Conservation (phyloP, 2,888 invertebrate species). For the Zaprionus bogoriensis region DNA sequence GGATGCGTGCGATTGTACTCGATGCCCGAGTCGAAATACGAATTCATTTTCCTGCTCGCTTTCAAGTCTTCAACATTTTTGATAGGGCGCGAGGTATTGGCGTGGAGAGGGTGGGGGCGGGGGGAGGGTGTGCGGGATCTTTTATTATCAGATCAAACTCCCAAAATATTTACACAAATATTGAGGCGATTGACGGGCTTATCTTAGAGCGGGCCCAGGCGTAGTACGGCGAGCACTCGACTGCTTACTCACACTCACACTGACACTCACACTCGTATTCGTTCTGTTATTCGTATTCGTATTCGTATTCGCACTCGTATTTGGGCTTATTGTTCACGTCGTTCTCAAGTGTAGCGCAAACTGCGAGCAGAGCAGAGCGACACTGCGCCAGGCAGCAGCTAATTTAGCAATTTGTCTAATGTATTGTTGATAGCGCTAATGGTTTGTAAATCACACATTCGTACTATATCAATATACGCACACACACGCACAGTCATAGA, state of each 20-base stretch:
- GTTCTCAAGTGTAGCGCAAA: constrained; percentile 28
- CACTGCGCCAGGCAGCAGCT: constrained; percentile 64
- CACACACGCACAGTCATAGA: constrained; percentile 10
- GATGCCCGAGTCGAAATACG: constrained; percentile 65
- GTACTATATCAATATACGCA: constrained; percentile 23
- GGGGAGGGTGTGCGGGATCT: neutral
- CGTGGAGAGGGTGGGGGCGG: neutral
- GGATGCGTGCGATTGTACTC: constrained; percentile 52
- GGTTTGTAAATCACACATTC: constrained; percentile 72
- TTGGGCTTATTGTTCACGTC: constrained; percentile 17
- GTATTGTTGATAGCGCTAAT: constrained; percentile 73
- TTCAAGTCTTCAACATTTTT: constrained; percentile 48
- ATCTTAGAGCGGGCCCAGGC: constrained; percentile 18
- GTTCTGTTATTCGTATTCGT: neutral
- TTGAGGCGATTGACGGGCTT: constrained; percentile 39
- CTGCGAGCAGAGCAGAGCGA: constrained; percentile 32
- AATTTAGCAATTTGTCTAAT: constrained; percentile 78
- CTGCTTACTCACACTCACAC: neutral
- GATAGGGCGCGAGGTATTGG: neutral
- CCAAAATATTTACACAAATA: constrained; percentile 24
- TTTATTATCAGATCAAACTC: constrained; percentile 56
- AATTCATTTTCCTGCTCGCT: constrained; percentile 51
- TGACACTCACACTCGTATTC: neutral
- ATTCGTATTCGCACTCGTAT: constrained; percentile 4
- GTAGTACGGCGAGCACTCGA: neutral